Evolutionary conservation across 2,797 vertebrate genomes (phyloP), one percentile per base, ranked within the genome.

Genomic region (Bryconaethiops microstoma): DNA sequence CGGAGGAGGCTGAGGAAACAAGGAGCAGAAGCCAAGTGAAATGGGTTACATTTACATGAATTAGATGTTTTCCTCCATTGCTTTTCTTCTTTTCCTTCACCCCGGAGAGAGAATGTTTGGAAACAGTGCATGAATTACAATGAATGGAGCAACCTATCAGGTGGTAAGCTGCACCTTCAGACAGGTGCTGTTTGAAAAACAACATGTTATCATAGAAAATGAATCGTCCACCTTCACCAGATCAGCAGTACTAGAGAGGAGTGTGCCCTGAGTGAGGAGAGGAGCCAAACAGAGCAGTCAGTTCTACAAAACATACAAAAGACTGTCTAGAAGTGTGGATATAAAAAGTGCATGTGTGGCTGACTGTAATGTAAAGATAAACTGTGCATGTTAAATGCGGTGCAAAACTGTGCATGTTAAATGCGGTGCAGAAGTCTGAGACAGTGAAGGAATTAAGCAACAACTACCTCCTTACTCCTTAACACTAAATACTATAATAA

Each of bases 21-120:
- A 62, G 78, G 71, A 67, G 79, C 68, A 83, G 82, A 45, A 57
- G 81, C 59, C 59, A 65, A 65, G 77, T 79, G 74, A 82, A 87
- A 79, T 80, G 71, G 83, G 85, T 76, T 85, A 78, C 77, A 86
- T 86, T 85, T 85, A 85, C 82, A 81, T 84, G 74, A 83, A 82
- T 88, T 82, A 79, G 54, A 74, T 62, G 57, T 82, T 63, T 75
- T 75, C 69, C 63, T 40, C 50, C 45, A 9, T 23, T 60, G 40
- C 73, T 42, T 69, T 65, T 19, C 25, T 57, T 63, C 25, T 9
- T 60, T 78, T 60, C 75, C 42, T 29, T 72, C 67, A 54, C 80
- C 77, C 70, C n/a, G 40, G 76, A 60, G 80, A 60, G 80, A 78
- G 70, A 71, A 35, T 42, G 39, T 83, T 79, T 74, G 42, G 60